Base-by-base conservation (phyloP, 2,797 vertebrate species). In the Alectoris magna region DNA sequence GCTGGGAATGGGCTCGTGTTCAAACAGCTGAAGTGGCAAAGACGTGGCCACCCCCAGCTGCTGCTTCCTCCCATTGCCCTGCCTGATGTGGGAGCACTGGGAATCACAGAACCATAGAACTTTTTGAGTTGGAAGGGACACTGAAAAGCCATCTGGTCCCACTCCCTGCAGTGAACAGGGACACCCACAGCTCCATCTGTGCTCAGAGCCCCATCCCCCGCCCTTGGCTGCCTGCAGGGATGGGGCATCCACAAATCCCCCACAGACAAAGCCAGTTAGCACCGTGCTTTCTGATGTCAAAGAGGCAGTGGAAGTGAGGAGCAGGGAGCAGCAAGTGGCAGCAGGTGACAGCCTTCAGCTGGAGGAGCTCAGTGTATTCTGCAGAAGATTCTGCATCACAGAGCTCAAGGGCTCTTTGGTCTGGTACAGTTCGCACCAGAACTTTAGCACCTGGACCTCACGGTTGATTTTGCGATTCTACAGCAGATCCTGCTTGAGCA, bases 211-310 rank as follows among this genome's bases (percentile, higher is more conserved):
- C 51, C 51, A 29, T 17, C 27, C 9, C 27, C 51, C 29, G 51
- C 29, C 51, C 51, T 53, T 53, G 51, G 27, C 9, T 53, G 51
- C 29, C 51, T 53, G 51, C 15, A 16, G 51, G 49, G 26, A 1
- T 11, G 63, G 59, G 49, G 48, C n/a, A 5, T n/a, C 62, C 84
- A 64, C 74, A 55, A 23, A 59, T 5, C 27, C 63, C 23, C 15
- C 2, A 18, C 49, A 49, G 59, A 49, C 49, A 36, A 44, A 64
- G 17, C 0, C 0, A 53, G 46, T 4, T 27, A 10, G 36, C 15
- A 5, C 23, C 3, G 41, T 53, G 64, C 34, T 62, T 36, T 55
- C 41, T 26, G 63, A 16, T 34, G 5, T 18, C 67, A 16, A 36
- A 51, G 39, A 2, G 21, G 27, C 56, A 24, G 29, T 6, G 36